A percentile compares a stretch with the other conserved stretches of the same genome.
Evolutionary conservation across 2,797 vertebrate genomes (phyloP).

Genomic region (Chloroceryle inda): DNA sequence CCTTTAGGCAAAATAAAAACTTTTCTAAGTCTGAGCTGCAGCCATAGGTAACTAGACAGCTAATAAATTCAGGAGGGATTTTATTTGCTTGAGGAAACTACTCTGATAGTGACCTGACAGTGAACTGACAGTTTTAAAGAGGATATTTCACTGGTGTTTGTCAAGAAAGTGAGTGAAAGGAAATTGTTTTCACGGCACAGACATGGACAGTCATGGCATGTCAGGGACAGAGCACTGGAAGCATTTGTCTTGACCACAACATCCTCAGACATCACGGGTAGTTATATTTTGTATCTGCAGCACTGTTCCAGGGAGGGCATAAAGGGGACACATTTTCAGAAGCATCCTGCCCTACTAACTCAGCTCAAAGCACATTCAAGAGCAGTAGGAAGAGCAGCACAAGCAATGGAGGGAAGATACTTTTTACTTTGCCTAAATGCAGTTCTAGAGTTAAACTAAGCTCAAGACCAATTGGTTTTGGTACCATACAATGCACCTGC

Average conservation of each 20-base stretch:
- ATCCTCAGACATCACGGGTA: accelerated
- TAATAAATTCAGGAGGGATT: slow-evolving; percentile 15
- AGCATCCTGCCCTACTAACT: background rate
- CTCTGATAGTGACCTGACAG: background rate
- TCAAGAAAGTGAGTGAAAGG: background rate
- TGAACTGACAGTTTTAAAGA: background rate
- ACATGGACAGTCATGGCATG: background rate
- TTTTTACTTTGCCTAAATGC: background rate
- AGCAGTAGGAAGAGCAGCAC: background rate
- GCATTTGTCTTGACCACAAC: background rate
- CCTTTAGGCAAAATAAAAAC: background rate
- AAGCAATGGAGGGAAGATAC: background rate
- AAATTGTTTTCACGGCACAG: background rate
- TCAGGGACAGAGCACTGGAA: background rate
- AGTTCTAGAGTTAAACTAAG: background rate
- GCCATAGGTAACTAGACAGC: slow-evolving; percentile 1
- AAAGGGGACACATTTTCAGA: background rate
- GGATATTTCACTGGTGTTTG: background rate
- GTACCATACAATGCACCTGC: background rate
- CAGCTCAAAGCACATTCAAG: background rate
- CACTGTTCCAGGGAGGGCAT: background rate
- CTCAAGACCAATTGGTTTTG: background rate
- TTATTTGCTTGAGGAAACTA: background rate
- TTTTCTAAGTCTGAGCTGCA: background rate
- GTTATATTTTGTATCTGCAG: background rate